Conservation (phyloP, 1,140 invertebrate species). For the Pollicipes pollicipes region DNA sequence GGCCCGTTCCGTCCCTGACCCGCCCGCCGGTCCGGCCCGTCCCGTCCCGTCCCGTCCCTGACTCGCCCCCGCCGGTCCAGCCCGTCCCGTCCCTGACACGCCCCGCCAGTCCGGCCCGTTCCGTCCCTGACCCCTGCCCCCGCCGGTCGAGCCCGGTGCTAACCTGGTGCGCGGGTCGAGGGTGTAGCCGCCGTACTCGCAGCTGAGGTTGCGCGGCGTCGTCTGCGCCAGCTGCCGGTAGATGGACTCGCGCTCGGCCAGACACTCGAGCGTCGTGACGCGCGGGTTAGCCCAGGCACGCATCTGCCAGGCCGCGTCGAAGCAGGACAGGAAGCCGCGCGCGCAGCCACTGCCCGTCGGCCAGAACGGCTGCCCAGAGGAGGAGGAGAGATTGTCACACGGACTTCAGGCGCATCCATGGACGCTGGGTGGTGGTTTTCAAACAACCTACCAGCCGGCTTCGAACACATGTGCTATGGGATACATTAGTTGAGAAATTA, state of each 20-base stretch:
- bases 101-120: too few relatives aligned
- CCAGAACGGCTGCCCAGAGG: slow-evolving; percentile 71
- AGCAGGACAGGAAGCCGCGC: slow-evolving; percentile 81
- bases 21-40: too few relatives aligned
- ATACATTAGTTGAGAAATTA: too few relatives aligned
- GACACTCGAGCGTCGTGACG: slow-evolving; percentile 52
- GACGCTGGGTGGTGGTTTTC: neutral
- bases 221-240: slow-evolving; percentile 82
- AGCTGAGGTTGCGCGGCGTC: slow-evolving; percentile 79
- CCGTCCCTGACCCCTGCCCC: too few relatives aligned
- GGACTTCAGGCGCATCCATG: too few relatives aligned
- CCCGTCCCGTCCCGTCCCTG: too few relatives aligned
- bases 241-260: slow-evolving; percentile 87
- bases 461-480: too few relatives aligned
- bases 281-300: slow-evolving; percentile 54
- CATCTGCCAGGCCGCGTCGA: slow-evolving; percentile 93
- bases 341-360: slow-evolving; percentile 95
- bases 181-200: slow-evolving; percentile 27
- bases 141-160: neutral
- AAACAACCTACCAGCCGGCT: too few relatives aligned
- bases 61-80: too few relatives aligned
- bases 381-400: slow-evolving; percentile 12
- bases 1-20: too few relatives aligned
- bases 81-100: neutral
- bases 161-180: slow-evolving; percentile 22